Evolutionary conservation across 2,888 invertebrate species (phyloP).

Genomic region (Orthosia incerta): DNA sequence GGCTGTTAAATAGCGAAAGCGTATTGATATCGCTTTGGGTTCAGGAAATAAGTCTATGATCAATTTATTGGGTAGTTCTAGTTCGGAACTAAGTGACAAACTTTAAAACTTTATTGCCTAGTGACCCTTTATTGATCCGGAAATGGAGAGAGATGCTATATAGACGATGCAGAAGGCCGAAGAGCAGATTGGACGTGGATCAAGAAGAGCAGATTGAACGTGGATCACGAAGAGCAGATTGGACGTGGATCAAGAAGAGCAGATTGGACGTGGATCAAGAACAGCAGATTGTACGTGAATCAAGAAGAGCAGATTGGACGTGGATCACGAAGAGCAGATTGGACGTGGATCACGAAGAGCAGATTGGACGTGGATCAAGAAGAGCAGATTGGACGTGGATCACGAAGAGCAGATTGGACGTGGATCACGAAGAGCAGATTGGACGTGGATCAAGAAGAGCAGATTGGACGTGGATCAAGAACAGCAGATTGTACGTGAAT

Average conservation of each 20-base stretch:
- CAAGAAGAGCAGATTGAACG: not conserved
- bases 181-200: not conserved
- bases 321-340: not conserved
- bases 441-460: not conserved
- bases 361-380: not conserved
- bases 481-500: no score
- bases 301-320: not conserved
- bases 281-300: no score
- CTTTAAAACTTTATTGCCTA: not conserved
- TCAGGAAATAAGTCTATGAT: not conserved
- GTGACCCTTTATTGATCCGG: not conserved
- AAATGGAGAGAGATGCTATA: not conserved
- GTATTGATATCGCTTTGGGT: constrained; percentile 43
- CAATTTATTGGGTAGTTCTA: not conserved
- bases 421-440: not conserved
- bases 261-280: not conserved
- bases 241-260: not conserved
- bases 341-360: not conserved
- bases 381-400: no score
- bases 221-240: not conserved
- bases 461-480: not conserved
- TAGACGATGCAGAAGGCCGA: not conserved
- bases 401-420: not conserved
- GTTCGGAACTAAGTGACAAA: not conserved
- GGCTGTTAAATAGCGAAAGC: constrained; percentile 58